A percentile compares a stretch with the other conserved stretches of the same genome.
These are phyloP conservation scores for Frankliniella intonsa DNA, from an alignment of 2,888 invertebrate species.

Conservation along the genomic window DNA sequence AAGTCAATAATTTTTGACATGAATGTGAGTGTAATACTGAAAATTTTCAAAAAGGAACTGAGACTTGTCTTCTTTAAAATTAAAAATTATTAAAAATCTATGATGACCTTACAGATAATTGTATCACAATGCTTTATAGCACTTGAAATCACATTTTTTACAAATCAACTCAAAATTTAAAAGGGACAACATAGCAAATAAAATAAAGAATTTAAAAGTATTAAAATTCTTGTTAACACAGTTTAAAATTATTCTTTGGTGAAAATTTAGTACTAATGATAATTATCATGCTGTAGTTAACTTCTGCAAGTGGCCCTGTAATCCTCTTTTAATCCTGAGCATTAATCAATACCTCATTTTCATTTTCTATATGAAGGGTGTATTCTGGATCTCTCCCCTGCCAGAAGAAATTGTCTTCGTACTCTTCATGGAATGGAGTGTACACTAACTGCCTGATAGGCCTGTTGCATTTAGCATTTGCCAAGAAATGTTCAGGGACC, in stretches of 20 bases:
- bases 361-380: neutral
- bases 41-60: no score
- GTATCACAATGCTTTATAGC: no score
- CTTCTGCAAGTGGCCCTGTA: neutral
- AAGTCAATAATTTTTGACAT: no score
- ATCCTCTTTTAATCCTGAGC: neutral
- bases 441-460: neutral
- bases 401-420: neutral
- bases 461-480: no score
- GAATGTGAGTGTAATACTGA: no score
- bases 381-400: neutral
- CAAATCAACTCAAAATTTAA: neutral
- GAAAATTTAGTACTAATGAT: neutral
- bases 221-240: neutral
- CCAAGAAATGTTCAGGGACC: no score
- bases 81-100: no score
- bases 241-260: neutral
- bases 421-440: neutral
- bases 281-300: neutral
- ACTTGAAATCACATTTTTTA: neutral
- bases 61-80: no score
- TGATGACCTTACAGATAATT: no score
- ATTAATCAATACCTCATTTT: neutral
- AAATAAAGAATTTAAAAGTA: neutral
- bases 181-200: neutral